Conservation (phyloP, 1,140 invertebrate species). For the Bombus superbus region DNA sequence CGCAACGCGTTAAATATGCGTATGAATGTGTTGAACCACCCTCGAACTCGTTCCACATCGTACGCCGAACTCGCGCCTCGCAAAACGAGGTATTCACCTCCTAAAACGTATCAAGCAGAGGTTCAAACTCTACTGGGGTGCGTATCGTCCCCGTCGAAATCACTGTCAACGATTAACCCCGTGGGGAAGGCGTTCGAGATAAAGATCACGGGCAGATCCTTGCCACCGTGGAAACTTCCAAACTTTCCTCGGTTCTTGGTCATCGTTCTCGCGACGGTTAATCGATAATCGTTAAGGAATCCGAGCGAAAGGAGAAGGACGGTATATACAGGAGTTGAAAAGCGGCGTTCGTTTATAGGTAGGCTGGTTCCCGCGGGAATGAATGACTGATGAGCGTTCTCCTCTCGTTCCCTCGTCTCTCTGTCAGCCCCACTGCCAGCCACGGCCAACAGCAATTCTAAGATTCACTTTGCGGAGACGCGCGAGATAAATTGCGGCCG, state of each 20-base stretch:
- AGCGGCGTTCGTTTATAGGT: slow-evolving; percentile 1
- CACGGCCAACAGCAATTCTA: slow-evolving; percentile 51
- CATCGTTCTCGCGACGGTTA: slow-evolving; percentile 38
- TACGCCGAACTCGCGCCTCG: no score
- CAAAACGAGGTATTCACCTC: not conserved
- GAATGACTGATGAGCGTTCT: slow-evolving; percentile 70
- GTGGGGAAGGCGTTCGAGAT: not conserved
- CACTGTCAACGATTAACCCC: slow-evolving; percentile 35
- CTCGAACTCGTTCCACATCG: no score
- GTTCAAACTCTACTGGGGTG: not conserved
- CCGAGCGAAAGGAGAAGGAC: slow-evolving; percentile 9
- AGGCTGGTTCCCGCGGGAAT: slow-evolving; percentile 62
- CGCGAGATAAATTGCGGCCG: slow-evolving; percentile 69
- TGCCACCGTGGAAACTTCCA: not conserved
- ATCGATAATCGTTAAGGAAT: slow-evolving; percentile 61
- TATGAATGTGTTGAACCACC: no score
- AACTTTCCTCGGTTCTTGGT: slow-evolving; percentile 10
- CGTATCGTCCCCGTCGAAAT: not conserved
- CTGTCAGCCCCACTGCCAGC: not conserved
- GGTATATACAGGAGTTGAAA: slow-evolving; percentile 19
- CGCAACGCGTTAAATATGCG: no score
- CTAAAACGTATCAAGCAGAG: not conserved
- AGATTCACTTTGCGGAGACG: slow-evolving; percentile 70
- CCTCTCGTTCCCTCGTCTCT: not conserved
- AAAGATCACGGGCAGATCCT: slow-evolving; percentile 1